A percentile compares a stretch with the other conserved stretches of the same genome.
These are phyloP conservation scores for Archocentrus centrarchus DNA, from an alignment of 2,113 vertebrate species.

Conservation along the genomic window DNA sequence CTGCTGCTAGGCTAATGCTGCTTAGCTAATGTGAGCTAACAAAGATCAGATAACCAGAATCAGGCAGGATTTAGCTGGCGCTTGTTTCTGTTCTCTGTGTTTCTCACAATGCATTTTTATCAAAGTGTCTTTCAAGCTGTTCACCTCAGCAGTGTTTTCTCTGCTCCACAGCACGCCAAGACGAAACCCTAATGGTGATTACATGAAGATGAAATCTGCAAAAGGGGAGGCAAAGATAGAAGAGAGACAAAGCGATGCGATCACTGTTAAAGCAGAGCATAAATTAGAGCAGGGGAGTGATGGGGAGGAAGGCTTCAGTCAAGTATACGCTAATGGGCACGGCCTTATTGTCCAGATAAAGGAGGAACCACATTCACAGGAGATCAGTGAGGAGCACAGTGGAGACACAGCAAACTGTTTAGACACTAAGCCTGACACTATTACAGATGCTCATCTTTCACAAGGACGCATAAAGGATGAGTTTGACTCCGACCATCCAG, in stretches of 20 bases:
- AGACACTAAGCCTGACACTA: constrained; percentile 33
- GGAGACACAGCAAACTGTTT: not conserved
- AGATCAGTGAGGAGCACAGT: constrained; percentile 50
- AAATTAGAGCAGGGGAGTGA: constrained; percentile 7
- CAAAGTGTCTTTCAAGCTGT: not conserved
- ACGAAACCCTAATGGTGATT: constrained; percentile 13
- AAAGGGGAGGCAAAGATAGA: constrained; percentile 33
- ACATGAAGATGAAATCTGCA: constrained; percentile 51
- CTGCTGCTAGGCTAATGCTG: constrained; percentile 20
- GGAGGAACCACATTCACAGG: constrained; percentile 67
- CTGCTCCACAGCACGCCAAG: constrained; percentile 11
- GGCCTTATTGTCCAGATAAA: constrained; percentile 64
- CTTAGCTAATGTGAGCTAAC: constrained; percentile 28
- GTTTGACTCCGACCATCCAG: constrained; percentile 15
- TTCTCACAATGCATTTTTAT: not conserved
- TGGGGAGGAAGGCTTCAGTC: constrained; percentile 6
- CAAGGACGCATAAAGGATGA: constrained; percentile 64
- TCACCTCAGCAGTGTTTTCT: not conserved
- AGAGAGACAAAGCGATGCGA: not conserved
- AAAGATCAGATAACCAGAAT: not conserved
- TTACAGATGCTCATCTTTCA: constrained; percentile 26
- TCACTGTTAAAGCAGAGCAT: constrained; percentile 49
- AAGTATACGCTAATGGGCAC: constrained; percentile 22
- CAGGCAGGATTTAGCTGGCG: not conserved
- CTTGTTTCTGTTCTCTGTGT: not conserved